Evolutionary conservation across 1,140 invertebrate species (phyloP), one percentile per base, ranked within the genome.

Genomic region (Cydia fagiglandana): DNA sequence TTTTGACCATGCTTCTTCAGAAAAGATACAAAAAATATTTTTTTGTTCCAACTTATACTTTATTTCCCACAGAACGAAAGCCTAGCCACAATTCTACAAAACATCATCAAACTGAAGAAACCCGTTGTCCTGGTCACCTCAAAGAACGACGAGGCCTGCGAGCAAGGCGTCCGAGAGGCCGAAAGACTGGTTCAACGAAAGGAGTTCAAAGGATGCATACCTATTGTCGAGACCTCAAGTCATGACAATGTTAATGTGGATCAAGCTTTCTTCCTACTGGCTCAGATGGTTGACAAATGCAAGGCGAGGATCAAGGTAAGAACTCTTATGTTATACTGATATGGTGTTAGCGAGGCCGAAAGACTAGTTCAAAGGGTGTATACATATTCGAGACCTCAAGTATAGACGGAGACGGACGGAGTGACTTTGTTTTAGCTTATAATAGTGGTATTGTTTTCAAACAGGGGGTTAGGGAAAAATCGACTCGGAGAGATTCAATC

Each of bases 171-270:
- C 0, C 95, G 97, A 66, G 98, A 99, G 91, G 97, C 96, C 0
- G 98, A 99, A 85, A 96, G 96, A 85, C 93, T 99, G 64, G 94
- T 98, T 1, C 96, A 96, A 85, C 94, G 98, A 34, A 99, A 98
- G 90, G 98, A 99, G 90, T 98, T 98, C 86, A 98, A 98, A 88
- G 96, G 96, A 76, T 94, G 94, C 79, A 97, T 99, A 81, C 96
- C 97, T 0, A 93, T 99, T 64, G 96, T 99, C 47, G 98, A 99
- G 94, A 98, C 98, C 0, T 99, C 98, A 13, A 96, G 98, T 9
- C 98, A 99, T 86, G 97, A 99, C 86, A 99, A 99, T 91, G 97
- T 99, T 68, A 99, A 99, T 92, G 97, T 99, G 17, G 98, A 99
- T 87, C 93, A 97, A 78, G 97, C 98, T 9, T 99, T 99, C 91